Percentiles rank a stretch among this genome's conserved stretches.
These are phyloP conservation scores for Gymnocephalus cernua DNA, from an alignment of 2,113 vertebrate genomes.

Conservation along the genomic window DNA sequence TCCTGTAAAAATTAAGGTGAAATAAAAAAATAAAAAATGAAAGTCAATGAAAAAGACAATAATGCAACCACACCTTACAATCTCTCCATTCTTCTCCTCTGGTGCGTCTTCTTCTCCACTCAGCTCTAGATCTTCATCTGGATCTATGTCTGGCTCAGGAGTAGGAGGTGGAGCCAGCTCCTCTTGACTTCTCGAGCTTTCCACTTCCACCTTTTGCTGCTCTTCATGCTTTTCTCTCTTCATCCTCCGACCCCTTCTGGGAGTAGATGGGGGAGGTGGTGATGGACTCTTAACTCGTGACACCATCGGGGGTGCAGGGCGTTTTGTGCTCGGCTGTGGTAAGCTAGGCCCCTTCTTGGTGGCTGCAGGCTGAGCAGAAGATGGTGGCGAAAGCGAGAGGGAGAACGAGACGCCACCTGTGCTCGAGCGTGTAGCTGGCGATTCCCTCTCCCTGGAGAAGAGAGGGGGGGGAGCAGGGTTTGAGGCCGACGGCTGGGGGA, in stretches of 20 bases:
- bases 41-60: background rate
- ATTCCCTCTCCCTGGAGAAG: slow-evolving; percentile 79
- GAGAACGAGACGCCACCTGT: slow-evolving; percentile 79
- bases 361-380: slow-evolving; percentile 33
- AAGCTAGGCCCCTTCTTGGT: slow-evolving; percentile 62
- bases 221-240: slow-evolving; percentile 79
- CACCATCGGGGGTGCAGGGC: background rate
- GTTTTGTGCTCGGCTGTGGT: slow-evolving; percentile 41
- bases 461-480: slow-evolving; percentile 69
- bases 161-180: slow-evolving; percentile 80
- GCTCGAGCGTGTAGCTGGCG: slow-evolving; percentile 59
- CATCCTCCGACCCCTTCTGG: slow-evolving; percentile 77
- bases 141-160: slow-evolving; percentile 77
- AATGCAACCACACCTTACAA: slow-evolving; percentile 68
- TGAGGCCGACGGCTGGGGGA: slow-evolving; percentile 75
- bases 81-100: slow-evolving; percentile 80
- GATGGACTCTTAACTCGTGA: slow-evolving; percentile 71
- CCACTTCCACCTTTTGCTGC: slow-evolving; percentile 70
- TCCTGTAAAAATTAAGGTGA: no score
- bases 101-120: slow-evolving; percentile 69
- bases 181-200: slow-evolving; percentile 67
- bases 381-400: slow-evolving; percentile 77
- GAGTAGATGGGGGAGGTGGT: slow-evolving; percentile 63
- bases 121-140: slow-evolving; percentile 78
- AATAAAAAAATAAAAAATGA: no score